Evolutionary conservation across 2,888 invertebrate species (phyloP).

Genomic region (Cephus pygmeus): DNA sequence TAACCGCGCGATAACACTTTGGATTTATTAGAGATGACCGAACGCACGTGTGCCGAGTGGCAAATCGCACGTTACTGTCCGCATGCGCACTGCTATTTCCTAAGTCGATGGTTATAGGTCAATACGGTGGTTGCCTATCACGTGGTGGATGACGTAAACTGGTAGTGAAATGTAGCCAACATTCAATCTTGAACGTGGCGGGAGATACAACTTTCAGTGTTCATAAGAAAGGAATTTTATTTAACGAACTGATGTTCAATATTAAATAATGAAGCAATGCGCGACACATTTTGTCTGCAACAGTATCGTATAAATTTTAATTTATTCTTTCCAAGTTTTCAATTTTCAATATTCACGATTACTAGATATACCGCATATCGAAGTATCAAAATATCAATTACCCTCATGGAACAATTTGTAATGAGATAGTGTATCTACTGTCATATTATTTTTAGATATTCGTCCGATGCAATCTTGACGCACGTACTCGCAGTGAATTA

Average conservation of each 20-base stretch:
- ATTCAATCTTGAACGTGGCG: not conserved
- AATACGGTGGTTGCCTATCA: not conserved
- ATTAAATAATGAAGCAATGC: not conserved
- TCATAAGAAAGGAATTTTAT: not conserved
- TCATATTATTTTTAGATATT: not conserved
- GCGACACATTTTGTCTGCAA: not conserved
- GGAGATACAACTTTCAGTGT: not conserved
- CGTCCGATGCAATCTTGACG: not conserved
- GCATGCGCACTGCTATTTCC: slow-evolving; percentile 2
- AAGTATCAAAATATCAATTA: not conserved
- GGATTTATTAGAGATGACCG: slow-evolving; percentile 3
- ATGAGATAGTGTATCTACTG: too few species aligned
- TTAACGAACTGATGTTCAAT: not conserved
- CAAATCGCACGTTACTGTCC: slow-evolving; percentile 5
- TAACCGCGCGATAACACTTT: not conserved
- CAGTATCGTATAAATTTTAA: not conserved
- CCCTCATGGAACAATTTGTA: not conserved
- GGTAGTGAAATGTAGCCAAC: not conserved
- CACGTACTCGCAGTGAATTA: not conserved
- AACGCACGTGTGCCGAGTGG: slow-evolving; percentile 22
- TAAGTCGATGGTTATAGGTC: not conserved
- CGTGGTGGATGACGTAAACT: not conserved
- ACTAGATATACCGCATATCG: not conserved
- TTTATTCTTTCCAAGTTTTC: not conserved
- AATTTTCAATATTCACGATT: not conserved